A percentile compares a stretch with the other conserved stretches of the same genome.
phyloP scores from a whole-genome alignment of 2,113 vertebrate species.

The Melanerpes formicivorus region DNA sequence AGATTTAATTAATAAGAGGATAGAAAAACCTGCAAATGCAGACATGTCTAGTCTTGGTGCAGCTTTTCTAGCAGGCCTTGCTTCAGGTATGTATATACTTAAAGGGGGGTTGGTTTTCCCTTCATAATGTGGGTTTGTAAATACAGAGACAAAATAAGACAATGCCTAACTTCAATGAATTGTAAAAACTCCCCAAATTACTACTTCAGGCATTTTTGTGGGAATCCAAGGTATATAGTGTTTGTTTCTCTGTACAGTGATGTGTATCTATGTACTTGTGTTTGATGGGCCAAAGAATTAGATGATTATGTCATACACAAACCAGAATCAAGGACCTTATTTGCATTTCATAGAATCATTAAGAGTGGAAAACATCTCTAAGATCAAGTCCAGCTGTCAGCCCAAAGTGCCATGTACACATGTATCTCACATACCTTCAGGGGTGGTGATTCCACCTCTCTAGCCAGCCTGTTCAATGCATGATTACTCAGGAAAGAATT shows the following conservation, averaged over 20 bases:
- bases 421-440: no score
- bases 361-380: no score
- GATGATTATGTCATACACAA: not conserved
- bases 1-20: constrained; percentile 85
- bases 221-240: not conserved
- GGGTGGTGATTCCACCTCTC: no score
- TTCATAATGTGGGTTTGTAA: not conserved
- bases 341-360: not conserved
- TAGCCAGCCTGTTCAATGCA: no score
- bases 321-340: not conserved
- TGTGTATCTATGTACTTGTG: not conserved
- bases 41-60: constrained; percentile 97
- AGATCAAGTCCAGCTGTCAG: no score
- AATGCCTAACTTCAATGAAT: not conserved
- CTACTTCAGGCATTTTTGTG: not conserved
- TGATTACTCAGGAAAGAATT: no score
- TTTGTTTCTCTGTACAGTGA: not conserved
- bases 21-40: constrained; percentile 79
- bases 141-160: not conserved
- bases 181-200: not conserved
- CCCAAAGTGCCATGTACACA: no score
- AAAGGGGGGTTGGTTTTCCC: not conserved
- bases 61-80: constrained; percentile 91
- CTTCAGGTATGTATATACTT: constrained; percentile 79
- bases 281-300: not conserved